Evolutionary conservation across 1,140 invertebrate genomes (phyloP), one percentile per base, ranked within the genome.

Genomic region (Pseudomyrmex pallidus): DNA sequence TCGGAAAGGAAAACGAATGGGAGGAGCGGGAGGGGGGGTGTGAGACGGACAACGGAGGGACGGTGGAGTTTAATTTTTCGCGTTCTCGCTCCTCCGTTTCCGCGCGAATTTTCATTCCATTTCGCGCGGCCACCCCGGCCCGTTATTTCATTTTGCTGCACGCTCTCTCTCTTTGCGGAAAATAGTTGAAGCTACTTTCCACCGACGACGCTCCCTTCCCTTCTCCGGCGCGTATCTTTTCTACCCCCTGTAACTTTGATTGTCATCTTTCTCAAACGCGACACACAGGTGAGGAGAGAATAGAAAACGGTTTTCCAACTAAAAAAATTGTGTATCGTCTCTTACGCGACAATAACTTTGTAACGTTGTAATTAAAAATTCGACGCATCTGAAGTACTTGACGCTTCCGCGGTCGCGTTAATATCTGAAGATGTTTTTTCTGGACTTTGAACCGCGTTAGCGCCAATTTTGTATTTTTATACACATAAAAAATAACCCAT

Each of bases 101-200:
- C 68, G 74, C 78, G 78, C 59, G 78, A 89, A 89, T 89, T 89
- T 88, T 89, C 87, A 89, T 89, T 89, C 84, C 87, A 89, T 89
- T 88, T 88, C 86, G 70, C 87, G 68, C 86, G 86, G 83, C 87
- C 78, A 88, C 67, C 86, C 86, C 87, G 66, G 74, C 59, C 77
- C 87, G 86, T 89, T 89, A 89, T 89, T 89, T 88, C 86, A 76
- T 88, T 87, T 82, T 76, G 74, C 56, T 61, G 25, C 46, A 15
- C 5, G 35, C 35, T 35, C 35, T 35, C 73, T 77, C 73, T 77
- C 63, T 83, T 82, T 57, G 67, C 67, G 74, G 20, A 25, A 10
- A 56, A 73, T 59, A 80, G 76, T 59, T 50, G 66, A 50, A 62
- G 66, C 76, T 80, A 72, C 76, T 56, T 85, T 78, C 78, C 67